These are phyloP conservation scores for Tangara arthus DNA, from an alignment of 2,797 vertebrate genomes.

Conservation along the genomic window DNA sequence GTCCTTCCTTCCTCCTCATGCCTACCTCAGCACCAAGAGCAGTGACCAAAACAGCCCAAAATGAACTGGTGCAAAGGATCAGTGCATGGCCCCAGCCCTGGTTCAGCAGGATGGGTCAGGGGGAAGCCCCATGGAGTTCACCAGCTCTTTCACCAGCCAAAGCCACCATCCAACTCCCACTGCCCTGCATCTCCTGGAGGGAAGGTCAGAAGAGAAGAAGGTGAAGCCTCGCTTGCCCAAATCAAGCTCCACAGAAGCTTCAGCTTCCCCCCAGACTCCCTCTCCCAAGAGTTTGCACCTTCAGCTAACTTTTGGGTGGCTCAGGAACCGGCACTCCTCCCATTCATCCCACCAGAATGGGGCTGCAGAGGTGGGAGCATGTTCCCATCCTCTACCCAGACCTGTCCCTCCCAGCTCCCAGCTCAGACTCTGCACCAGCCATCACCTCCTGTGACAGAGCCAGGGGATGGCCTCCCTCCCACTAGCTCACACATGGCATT, in stretches of 20 bases:
- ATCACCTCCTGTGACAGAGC: not conserved
- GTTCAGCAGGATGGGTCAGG: rapidly evolving
- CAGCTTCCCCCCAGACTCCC: not conserved
- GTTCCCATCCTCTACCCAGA: not conserved
- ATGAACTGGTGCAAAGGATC: rapidly evolving
- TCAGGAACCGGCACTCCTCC: not conserved
- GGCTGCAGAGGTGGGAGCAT: not conserved
- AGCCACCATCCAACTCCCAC: not conserved
- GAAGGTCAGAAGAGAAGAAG: not conserved
- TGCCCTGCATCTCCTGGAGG: not conserved
- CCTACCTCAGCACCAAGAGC: not conserved
- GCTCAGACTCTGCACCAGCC: not conserved
- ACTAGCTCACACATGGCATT: not conserved
- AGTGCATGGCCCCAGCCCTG: not conserved
- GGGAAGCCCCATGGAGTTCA: not conserved
- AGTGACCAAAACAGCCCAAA: not conserved
- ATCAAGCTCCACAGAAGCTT: not conserved
- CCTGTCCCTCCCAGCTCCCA: not conserved
- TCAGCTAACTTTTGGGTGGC: not conserved
- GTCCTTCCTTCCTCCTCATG: not conserved
- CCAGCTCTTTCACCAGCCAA: not conserved
- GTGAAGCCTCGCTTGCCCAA: rapidly evolving
- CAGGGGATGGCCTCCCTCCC: not conserved
- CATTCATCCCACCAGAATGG: rapidly evolving
- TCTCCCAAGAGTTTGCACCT: not conserved